These are phyloP conservation scores for Metalampra italica DNA, from an alignment of 2,888 invertebrate genomes.

Conservation along the genomic window DNA sequence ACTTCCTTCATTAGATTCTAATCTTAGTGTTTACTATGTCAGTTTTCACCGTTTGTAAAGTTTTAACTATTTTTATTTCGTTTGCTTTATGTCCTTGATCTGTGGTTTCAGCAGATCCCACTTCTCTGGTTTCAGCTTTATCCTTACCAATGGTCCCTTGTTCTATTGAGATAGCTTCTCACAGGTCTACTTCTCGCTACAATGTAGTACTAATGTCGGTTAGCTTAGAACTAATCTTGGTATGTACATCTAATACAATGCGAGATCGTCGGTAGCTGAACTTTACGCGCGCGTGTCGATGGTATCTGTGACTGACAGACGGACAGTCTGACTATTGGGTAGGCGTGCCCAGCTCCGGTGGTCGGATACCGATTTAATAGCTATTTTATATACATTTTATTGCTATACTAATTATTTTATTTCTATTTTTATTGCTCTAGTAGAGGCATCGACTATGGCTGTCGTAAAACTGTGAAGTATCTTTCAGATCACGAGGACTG, in stretches of 20 bases:
- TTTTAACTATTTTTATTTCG: too few relatives aligned
- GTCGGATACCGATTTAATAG: constrained; percentile 2
- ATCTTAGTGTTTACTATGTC: too few relatives aligned
- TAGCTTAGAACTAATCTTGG: background rate
- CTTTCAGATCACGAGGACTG: background rate
- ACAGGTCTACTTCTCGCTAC: too few relatives aligned
- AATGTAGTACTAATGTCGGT: too few relatives aligned
- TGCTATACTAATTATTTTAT: background rate
- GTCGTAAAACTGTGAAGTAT: background rate
- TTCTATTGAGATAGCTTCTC: too few relatives aligned
- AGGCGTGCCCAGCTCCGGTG: constrained; percentile 15
- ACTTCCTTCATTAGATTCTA: too few relatives aligned
- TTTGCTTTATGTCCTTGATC: too few relatives aligned
- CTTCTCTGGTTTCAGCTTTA: too few relatives aligned
- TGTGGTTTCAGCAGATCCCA: too few relatives aligned
- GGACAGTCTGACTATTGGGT: constrained; percentile 13
- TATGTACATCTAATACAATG: background rate
- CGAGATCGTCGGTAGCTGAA: constrained; percentile 3
- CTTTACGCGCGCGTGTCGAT: constrained; percentile 11
- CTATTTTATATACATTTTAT: background rate
- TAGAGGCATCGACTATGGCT: background rate
- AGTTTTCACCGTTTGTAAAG: too few relatives aligned
- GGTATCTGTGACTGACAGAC: constrained; percentile 16
- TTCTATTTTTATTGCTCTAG: background rate
- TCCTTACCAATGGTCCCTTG: too few relatives aligned